Conservation (phyloP, 2,113 vertebrate genomes). For the Istiophorus platypterus region DNA sequence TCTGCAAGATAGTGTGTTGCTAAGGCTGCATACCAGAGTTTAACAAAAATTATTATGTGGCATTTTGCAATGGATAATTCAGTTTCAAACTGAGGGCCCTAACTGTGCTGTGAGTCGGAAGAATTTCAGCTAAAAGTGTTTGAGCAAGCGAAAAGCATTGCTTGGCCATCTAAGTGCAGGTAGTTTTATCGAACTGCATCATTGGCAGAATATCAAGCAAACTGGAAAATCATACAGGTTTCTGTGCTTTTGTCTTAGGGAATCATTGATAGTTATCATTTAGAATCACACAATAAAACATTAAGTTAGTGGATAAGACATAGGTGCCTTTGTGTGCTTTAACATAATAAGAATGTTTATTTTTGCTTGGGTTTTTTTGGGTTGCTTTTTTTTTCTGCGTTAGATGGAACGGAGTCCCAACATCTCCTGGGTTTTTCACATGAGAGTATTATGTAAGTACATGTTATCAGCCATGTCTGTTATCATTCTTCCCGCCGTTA, state of each 20-base stretch:
- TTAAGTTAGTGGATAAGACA: neutral
- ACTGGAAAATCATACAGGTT: neutral
- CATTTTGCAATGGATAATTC: slow-evolving; percentile 2
- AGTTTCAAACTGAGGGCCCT: neutral
- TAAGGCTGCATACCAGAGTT: neutral
- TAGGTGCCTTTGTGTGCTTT: neutral
- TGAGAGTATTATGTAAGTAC: slow-evolving; percentile 94
- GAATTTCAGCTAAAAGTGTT: neutral
- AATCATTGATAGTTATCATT: neutral
- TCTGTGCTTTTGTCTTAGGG: neutral
- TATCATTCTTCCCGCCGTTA: neutral
- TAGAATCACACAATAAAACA: neutral
- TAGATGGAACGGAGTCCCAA: slow-evolving; percentile 99
- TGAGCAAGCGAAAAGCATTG: neutral
- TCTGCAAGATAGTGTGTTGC: slow-evolving; percentile 17
- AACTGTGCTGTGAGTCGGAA: neutral
- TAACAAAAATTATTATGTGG: neutral
- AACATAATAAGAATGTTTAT: neutral
- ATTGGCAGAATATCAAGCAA: neutral
- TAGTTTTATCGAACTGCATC: neutral
- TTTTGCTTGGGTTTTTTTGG: no score
- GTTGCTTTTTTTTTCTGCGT: neutral
- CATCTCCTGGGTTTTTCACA: slow-evolving; percentile 97
- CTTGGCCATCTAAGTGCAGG: neutral
- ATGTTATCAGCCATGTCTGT: neutral